Percentiles rank a stretch among this genome's conserved stretches.
These are phyloP conservation scores for Lepidurus arcticus DNA, from an alignment of 1,140 invertebrate species.

Conservation along the genomic window DNA sequence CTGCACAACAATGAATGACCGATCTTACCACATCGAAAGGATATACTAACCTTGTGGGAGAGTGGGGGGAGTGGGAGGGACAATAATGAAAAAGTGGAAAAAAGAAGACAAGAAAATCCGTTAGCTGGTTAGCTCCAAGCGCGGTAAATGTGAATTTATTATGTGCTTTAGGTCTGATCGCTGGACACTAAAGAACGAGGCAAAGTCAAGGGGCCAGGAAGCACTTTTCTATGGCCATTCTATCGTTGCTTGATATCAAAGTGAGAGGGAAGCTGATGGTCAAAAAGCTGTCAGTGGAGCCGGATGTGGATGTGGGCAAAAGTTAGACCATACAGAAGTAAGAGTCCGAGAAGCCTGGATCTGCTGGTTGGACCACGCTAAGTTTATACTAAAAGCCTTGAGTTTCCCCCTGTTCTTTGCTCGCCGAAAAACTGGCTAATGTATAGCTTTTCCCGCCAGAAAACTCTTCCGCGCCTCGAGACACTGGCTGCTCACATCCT, in stretches of 20 bases:
- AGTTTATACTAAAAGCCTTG: not conserved
- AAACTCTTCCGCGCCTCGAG: not conserved
- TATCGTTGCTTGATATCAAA: conserved; percentile 4
- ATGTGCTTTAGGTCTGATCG: not conserved
- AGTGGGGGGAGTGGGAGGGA: not conserved
- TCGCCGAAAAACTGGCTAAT: not conserved
- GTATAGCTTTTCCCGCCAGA: not conserved
- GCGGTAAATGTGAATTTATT: conserved; percentile 3
- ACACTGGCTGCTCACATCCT: not conserved
- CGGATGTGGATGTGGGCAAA: conserved; percentile 4
- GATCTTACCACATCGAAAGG: not conserved
- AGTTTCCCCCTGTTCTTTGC: not conserved
- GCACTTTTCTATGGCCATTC: conserved; percentile 1
- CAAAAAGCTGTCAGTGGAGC: conserved; percentile 11
- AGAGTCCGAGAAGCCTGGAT: not conserved
- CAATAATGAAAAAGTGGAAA: too few species aligned
- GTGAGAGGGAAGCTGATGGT: conserved; percentile 21
- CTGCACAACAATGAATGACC: not conserved
- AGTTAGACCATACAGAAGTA: not conserved
- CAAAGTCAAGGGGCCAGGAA: conserved; percentile 3
- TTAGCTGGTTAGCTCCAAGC: not conserved
- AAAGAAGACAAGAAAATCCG: not conserved
- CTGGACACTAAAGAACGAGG: not conserved
- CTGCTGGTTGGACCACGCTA: not conserved
- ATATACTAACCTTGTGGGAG: too few species aligned